A percentile compares a stretch with the other conserved stretches of the same genome.
phyloP scores from a whole-genome alignment of 2,113 vertebrate species.

The Propithecus coquereli region DNA sequence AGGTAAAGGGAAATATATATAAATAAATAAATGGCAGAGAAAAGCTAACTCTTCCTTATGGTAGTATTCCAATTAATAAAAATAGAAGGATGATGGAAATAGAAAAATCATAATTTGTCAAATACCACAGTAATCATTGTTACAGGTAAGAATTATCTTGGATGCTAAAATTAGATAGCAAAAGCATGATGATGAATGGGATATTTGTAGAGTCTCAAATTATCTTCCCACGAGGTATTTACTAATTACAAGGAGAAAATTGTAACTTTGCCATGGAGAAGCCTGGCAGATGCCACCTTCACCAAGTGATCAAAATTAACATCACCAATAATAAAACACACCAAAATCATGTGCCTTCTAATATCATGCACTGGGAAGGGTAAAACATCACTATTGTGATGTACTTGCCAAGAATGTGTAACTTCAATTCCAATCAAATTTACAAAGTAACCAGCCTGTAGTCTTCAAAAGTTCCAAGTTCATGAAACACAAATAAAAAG shows the following conservation, averaged over 20 bases:
- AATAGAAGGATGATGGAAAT: background rate
- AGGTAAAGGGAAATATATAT: background rate
- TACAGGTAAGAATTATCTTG: background rate
- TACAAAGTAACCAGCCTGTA: background rate
- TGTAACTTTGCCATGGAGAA: background rate
- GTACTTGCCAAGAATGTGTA: background rate
- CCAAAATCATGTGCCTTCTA: background rate
- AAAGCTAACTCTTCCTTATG: background rate
- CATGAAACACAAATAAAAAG: background rate
- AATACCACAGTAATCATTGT: background rate
- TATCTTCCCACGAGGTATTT: background rate
- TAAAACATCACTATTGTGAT: background rate
- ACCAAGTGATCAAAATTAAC: background rate
- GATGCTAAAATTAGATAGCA: background rate
- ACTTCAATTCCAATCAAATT: background rate
- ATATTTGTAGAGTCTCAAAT: background rate
- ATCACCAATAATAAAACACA: background rate
- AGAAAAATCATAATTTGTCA: background rate
- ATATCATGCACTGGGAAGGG: background rate
- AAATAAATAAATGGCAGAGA: background rate
- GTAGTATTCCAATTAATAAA: background rate
- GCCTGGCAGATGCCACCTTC: background rate
- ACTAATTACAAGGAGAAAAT: background rate
- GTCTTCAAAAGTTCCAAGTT: background rate
- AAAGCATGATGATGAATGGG: background rate